phyloP scores from a whole-genome alignment of 2,888 invertebrate genomes.

The Clistopyga incitator region DNA sequence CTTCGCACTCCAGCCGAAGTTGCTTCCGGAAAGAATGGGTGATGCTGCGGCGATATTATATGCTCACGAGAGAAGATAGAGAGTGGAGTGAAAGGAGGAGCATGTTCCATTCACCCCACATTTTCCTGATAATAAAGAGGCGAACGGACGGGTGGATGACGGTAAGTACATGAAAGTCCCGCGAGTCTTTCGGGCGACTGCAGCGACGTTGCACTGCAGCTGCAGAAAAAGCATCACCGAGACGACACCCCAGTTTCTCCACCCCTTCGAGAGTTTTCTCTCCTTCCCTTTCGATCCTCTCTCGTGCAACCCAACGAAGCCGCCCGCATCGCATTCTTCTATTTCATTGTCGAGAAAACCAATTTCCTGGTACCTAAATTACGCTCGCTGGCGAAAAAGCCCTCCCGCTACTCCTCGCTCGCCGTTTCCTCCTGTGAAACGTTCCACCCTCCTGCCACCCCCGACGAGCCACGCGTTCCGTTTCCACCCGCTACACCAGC shows the following conservation, averaged over 20 bases:
- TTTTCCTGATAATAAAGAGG: constrained; percentile 72
- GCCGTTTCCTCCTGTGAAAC: constrained; percentile 28
- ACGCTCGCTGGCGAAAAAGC: constrained; percentile 83
- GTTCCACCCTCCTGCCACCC: constrained; percentile 18
- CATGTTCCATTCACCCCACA: constrained; percentile 64
- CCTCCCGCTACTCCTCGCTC: constrained; percentile 58
- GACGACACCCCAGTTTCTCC: constrained; percentile 46
- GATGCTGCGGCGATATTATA: constrained; percentile 39
- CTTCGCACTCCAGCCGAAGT: constrained; percentile 41
- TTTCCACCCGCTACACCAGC: constrained; percentile 43
- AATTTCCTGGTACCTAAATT: constrained; percentile 85
- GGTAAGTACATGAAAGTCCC: constrained; percentile 69
- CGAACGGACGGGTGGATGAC: constrained; percentile 72
- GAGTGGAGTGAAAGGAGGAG: constrained; percentile 33
- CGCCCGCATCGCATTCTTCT: constrained; percentile 83
- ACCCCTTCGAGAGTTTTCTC: constrained; percentile 61
- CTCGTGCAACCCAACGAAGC: constrained; percentile 55
- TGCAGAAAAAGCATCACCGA: constrained; percentile 58
- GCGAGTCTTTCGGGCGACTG: constrained; percentile 66
- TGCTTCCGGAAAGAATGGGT: constrained; percentile 52
- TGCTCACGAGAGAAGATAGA: not conserved
- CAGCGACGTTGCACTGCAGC: constrained; percentile 62
- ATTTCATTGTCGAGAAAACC: constrained; percentile 85
- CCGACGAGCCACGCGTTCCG: constrained; percentile 57
- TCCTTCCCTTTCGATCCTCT: constrained; percentile 38